Evolutionary conservation across 2,888 invertebrate species (phyloP).

Genomic region (Spilarctia lutea): DNA sequence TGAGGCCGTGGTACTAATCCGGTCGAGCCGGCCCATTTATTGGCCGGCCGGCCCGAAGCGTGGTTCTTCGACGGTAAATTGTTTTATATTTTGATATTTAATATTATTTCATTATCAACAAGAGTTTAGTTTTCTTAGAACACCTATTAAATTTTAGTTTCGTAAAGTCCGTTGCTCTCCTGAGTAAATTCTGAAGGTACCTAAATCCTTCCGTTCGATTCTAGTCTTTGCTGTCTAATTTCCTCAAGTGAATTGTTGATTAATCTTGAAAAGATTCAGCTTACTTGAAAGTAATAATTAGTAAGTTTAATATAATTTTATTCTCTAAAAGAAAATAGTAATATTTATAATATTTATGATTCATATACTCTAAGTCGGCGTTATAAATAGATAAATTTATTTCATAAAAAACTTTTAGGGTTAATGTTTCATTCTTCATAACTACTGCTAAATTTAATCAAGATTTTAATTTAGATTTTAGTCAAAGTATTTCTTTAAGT

Average conservation of each 20-base stretch:
- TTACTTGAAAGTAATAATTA: background rate
- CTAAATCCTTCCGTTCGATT: constrained; percentile 17
- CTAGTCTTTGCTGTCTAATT: constrained; percentile 23
- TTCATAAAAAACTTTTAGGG: too few species aligned
- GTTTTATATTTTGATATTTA: too few species aligned
- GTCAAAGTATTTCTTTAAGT: too few species aligned
- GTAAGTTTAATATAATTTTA: background rate
- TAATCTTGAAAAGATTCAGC: constrained; percentile 10
- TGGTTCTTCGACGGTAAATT: too few species aligned
- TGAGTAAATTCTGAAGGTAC: constrained; percentile 12
- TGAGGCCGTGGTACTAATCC: too few species aligned
- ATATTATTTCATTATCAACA: background rate
- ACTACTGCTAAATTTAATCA: too few species aligned
- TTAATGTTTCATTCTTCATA: too few species aligned
- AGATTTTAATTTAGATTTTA: too few species aligned
- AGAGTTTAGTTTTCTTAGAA: background rate
- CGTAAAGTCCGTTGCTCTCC: constrained; percentile 15
- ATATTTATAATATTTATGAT: background rate
- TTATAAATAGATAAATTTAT: background rate
- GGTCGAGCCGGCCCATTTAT: too few species aligned
- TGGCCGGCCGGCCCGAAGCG: too few species aligned
- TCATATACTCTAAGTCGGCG: background rate
- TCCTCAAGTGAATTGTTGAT: constrained; percentile 36
- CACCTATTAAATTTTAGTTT: constrained; percentile 2
- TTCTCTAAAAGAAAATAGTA: background rate